Percentiles rank a stretch among this genome's conserved stretches.
Evolutionary conservation across 2,113 vertebrate species (phyloP).

Genomic region (Myanophis thanlyinensis): DNA sequence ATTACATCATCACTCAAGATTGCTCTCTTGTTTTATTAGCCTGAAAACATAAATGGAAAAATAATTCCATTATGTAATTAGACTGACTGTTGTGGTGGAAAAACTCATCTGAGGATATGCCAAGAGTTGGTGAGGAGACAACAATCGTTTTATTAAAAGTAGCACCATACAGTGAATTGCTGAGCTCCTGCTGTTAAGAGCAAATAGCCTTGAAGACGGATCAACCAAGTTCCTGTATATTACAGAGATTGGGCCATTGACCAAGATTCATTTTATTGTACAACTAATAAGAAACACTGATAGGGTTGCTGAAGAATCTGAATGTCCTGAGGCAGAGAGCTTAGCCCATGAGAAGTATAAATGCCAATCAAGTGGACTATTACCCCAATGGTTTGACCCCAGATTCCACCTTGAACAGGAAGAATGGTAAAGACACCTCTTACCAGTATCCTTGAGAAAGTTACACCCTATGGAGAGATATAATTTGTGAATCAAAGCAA

Average conservation of each 20-base stretch:
- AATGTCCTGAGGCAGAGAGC: background rate
- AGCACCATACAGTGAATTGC: background rate
- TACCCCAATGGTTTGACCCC: background rate
- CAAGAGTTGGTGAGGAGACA: background rate
- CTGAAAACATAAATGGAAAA: background rate
- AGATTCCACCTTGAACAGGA: background rate
- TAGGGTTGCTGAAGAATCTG: background rate
- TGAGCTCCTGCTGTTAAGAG: background rate
- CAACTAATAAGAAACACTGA: background rate
- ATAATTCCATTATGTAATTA: background rate
- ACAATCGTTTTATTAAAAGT: background rate
- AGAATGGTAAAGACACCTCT: background rate
- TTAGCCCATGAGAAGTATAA: background rate
- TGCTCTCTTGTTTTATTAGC: background rate
- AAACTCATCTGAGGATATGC: background rate
- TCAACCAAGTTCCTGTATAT: background rate
- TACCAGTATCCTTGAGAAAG: background rate
- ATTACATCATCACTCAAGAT: background rate
- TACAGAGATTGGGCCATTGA: background rate
- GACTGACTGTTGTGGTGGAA: background rate
- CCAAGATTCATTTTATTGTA: background rate
- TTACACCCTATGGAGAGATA: background rate
- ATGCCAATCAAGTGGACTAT: background rate
- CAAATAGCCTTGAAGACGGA: background rate
- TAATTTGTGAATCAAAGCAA: background rate